Evolutionary conservation across 1,140 invertebrate species (phyloP).

Genomic region (Grapholita molesta): DNA sequence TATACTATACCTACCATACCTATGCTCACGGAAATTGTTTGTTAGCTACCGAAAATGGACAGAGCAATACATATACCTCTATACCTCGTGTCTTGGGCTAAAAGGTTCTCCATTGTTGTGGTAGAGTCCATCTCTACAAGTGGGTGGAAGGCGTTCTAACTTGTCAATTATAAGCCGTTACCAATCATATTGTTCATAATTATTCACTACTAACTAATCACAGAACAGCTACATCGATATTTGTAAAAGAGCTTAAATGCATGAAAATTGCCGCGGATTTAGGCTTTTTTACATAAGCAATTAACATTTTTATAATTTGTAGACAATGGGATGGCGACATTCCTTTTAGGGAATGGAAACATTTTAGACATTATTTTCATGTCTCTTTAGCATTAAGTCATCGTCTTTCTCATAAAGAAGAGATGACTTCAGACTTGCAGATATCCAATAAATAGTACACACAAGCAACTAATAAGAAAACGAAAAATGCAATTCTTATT

Average conservation of each 20-base stretch:
- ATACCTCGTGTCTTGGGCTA: not conserved
- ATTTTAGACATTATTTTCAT: not conserved
- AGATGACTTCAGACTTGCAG: not conserved
- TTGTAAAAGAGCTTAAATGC: not conserved
- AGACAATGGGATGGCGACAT: not conserved
- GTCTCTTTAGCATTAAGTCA: not conserved
- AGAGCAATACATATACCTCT: too few species aligned
- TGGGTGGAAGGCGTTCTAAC: not conserved
- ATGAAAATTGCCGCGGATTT: not conserved
- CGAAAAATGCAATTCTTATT: too few species aligned
- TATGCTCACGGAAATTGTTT: too few species aligned
- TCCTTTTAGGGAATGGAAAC: not conserved
- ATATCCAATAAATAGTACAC: not conserved
- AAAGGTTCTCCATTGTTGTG: not conserved
- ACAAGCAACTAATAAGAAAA: not conserved
- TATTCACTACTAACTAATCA: not conserved
- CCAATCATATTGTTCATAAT: not conserved
- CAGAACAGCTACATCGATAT: not conserved
- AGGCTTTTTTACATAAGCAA: not conserved
- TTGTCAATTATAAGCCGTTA: not conserved
- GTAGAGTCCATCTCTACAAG: not conserved
- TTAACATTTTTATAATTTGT: not conserved
- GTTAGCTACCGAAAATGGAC: too few species aligned
- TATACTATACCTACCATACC: too few species aligned
- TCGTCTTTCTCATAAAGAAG: not conserved